phyloP scores from a whole-genome alignment of 35 echinoderm and acorn worm genomes.

The Apostichopus japonicus region DNA sequence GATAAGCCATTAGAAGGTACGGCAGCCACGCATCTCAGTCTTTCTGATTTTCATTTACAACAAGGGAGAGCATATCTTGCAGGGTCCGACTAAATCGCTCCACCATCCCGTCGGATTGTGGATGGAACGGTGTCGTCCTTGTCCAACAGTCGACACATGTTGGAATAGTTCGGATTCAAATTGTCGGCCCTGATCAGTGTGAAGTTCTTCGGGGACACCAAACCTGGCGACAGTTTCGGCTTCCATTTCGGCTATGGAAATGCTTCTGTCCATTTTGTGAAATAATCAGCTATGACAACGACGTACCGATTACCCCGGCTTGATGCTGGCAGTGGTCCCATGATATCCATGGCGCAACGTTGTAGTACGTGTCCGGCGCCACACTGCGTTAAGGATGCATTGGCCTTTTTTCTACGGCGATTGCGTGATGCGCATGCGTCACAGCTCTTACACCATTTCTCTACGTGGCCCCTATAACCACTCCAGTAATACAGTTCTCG shows the following conservation, averaged over 20 bases:
- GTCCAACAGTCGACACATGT: slow-evolving; percentile 57
- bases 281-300: no score
- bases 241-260: not conserved
- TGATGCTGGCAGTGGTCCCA: no score
- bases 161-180: slow-evolving; percentile 67
- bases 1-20: slow-evolving; percentile 38
- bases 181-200: slow-evolving; percentile 67
- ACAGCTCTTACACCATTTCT: no score
- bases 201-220: slow-evolving; percentile 65
- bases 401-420: no score
- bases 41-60: no score
- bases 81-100: slow-evolving; percentile 69
- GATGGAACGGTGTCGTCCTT: slow-evolving; percentile 46
- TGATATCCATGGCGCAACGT: no score
- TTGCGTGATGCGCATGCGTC: no score
- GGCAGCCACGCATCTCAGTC: no score
- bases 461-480: slow-evolving; percentile 46
- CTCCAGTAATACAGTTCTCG: slow-evolving; percentile 66
- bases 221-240: slow-evolving; percentile 68
- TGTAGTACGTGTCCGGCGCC: no score
- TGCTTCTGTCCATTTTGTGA: not conserved
- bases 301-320: not conserved
- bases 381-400: no score
- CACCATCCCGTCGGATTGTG: slow-evolving; percentile 64
- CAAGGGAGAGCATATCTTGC: no score